Base-by-base conservation (phyloP, 1,140 invertebrate genomes). In the Pristionchus pacificus region DNA sequence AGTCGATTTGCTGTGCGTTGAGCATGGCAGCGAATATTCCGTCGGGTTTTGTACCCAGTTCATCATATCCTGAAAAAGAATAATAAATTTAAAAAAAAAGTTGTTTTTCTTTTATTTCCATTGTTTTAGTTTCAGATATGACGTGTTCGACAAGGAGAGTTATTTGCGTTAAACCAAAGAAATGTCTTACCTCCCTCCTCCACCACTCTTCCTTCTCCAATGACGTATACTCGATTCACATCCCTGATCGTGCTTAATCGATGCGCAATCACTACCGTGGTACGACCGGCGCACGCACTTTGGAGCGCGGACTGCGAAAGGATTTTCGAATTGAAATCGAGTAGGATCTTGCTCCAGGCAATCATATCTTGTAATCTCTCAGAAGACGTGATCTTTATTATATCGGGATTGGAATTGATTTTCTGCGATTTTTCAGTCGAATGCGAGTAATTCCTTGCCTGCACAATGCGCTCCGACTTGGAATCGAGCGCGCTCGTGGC, bases 1-100 rank as follows among this genome's bases (percentile, higher is more conserved):
- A 58, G 6, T 72, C 61, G n/a, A 65, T 33, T 15, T 72, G 65
- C 80, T 89, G 87, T 0, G 88, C 87, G 13, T 86, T 89, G 14
- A 72, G 65, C 70, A 94, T 84, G 77, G 89, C 88, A 84, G 82
- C 80, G 75, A 87, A 87, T 15, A 87, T 76, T 19, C 86, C 86
- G 19, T 81, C 60, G 31, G 79, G 28, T 33, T 62, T 79, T 72
- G 86, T 85, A 27, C 87, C 77, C 65, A 86, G 82, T 29, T 85
- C 80, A 80, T 87, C 86, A 2, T 79, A 85, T 59, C 86, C 86
- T 57, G 65, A 75, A 68, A 49, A 49, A 49, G 6, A 19, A 6
- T 10, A 19, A 49, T 49, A 49, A 49, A 19, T 10, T n/a, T n/a
- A n/a, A n/a, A n/a, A n/a, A n/a, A n/a, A n/a, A n/a, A n/a, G n/a